A percentile compares a stretch with the other conserved stretches of the same genome.
phyloP scores from a whole-genome alignment of 2,797 vertebrate species.

The Sylvilagus floridanus region DNA sequence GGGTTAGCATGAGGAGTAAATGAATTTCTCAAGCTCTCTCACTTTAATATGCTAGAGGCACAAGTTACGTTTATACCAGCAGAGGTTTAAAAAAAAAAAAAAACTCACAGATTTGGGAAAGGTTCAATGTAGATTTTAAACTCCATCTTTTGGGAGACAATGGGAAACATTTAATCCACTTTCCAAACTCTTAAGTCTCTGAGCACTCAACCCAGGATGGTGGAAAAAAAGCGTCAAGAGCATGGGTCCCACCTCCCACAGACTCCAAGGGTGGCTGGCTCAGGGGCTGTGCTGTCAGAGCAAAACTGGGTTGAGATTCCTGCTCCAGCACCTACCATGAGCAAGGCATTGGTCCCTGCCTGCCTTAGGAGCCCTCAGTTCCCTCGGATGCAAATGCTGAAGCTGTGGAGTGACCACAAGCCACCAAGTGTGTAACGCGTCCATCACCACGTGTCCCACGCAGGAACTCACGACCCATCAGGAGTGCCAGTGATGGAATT shows the following conservation, averaged over 20 bases:
- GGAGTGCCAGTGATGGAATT: not conserved
- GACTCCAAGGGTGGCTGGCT: not conserved
- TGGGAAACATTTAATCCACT: not conserved
- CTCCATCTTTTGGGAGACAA: not conserved
- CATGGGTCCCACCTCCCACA: not conserved
- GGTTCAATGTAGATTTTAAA: not conserved
- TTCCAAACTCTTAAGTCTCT: not conserved
- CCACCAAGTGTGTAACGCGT: no score
- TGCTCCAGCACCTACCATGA: not conserved
- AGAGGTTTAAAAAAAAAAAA: not conserved
- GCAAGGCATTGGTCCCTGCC: not conserved
- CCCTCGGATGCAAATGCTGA: no score
- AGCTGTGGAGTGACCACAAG: no score
- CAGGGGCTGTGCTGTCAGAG: not conserved
- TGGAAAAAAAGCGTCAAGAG: not conserved
- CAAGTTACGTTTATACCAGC: not conserved
- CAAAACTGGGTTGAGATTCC: not conserved
- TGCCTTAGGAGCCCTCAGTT: no score
- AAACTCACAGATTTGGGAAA: slow-evolving; percentile 3
- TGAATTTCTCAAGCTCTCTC: not conserved
- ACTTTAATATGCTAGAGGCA: not conserved
- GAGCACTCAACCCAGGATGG: accelerated
- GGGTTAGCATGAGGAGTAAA: not conserved
- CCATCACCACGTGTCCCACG: no score
- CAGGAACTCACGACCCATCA: no score